Evolutionary conservation across 2,113 vertebrate genomes (phyloP).

Genomic region (Gnathonemus echidnorhynchus): DNA sequence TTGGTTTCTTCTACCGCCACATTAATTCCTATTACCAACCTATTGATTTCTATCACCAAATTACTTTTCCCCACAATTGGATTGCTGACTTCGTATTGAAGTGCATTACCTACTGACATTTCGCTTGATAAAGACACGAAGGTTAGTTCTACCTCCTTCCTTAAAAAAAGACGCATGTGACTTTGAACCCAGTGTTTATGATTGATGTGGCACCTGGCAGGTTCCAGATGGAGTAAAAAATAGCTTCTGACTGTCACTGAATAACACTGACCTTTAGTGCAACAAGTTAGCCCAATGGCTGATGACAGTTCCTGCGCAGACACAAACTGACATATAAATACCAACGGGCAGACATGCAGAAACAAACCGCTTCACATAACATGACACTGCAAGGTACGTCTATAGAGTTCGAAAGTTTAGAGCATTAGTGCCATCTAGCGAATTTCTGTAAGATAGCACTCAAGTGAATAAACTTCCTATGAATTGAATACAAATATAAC

Average conservation of each 20-base stretch:
- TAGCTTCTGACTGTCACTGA: constrained; percentile 9
- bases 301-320: background rate
- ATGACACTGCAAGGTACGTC: background rate
- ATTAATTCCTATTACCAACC: background rate
- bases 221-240: background rate
- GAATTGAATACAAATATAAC: background rate
- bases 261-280: constrained; percentile 24
- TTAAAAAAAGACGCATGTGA: background rate
- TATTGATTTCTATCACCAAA: background rate
- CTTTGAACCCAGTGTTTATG: background rate
- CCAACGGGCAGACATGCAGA: background rate
- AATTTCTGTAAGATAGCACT: background rate
- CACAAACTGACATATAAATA: background rate
- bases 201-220: constrained; percentile 23
- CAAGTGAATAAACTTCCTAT: background rate
- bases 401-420: background rate
- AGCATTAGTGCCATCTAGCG: constrained; percentile 34
- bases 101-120: background rate
- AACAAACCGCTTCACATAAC: background rate
- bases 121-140: background rate
- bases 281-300: background rate
- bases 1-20: background rate
- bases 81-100: background rate
- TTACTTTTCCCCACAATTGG: background rate
- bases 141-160: background rate